These are phyloP conservation scores for Anguilla obscura DNA, from an alignment of 2,797 vertebrate genomes.

Conservation along the genomic window DNA sequence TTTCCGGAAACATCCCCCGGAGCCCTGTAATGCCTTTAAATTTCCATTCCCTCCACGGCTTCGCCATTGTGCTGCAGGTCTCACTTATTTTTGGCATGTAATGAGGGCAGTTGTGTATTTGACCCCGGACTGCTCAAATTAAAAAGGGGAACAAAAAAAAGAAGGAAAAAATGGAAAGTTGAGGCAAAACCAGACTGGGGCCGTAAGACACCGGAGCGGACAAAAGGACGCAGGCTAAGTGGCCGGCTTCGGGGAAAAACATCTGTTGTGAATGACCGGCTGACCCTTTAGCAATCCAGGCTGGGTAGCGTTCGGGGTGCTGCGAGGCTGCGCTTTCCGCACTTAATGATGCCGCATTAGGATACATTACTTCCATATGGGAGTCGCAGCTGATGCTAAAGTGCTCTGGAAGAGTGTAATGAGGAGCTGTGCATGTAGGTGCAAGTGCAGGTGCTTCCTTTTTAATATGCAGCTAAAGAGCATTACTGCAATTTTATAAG, in stretches of 20 bases:
- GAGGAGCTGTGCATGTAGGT: conserved; percentile 42
- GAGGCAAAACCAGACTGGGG: not conserved
- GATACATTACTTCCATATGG: conserved; percentile 52
- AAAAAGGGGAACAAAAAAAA: not conserved
- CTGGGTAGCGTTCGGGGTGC: not conserved
- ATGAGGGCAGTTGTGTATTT: conserved; percentile 12
- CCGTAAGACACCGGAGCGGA: not conserved
- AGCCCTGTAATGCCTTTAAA: not conserved
- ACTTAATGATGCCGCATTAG: conserved; percentile 67
- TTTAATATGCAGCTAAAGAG: not conserved
- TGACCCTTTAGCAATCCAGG: not conserved
- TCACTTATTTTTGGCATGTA: conserved; percentile 20
- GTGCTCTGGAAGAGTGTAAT: conserved; percentile 60
- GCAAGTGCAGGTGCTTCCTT: not conserved
- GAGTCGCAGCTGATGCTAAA: conserved; percentile 55
- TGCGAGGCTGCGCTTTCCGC: conserved; percentile 25
- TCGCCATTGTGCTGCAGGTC: not conserved
- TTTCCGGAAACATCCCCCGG: not conserved
- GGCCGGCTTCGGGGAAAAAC: conserved; percentile 16
- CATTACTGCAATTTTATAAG: not conserved
- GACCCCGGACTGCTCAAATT: conserved; percentile 11
- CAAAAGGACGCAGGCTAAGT: conserved; percentile 14
- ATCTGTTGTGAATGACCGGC: conserved; percentile 12
- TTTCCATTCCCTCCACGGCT: not conserved
- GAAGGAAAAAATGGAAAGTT: not conserved